Conservation (phyloP, 1,140 invertebrate genomes). For the Drosophila busckii region DNA sequence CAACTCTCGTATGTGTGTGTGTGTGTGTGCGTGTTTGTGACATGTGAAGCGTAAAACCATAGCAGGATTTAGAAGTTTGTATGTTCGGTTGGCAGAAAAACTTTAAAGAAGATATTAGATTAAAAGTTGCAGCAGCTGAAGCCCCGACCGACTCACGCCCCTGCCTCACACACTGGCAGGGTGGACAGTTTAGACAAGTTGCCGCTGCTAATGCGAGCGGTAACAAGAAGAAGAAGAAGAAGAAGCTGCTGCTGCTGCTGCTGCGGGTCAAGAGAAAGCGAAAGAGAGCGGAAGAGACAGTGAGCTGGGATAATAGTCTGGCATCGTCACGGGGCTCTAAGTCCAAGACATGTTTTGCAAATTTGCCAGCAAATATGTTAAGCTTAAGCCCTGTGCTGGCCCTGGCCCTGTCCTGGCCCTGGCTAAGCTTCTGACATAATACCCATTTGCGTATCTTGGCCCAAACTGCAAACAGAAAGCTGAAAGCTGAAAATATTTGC, state of each 20-base stretch:
- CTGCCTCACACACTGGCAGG: too few relatives aligned
- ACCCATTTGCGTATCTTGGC: too few relatives aligned
- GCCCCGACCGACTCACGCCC: too few relatives aligned
- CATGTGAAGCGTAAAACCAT: constrained; percentile 76
- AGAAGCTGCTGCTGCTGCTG: constrained; percentile 27
- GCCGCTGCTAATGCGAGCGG: constrained; percentile 46
- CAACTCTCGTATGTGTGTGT: constrained; percentile 22
- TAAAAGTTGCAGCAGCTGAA: constrained; percentile 63
- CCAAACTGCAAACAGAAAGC: too few relatives aligned
- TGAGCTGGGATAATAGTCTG: neutral
- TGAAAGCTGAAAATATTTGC: constrained; percentile 34
- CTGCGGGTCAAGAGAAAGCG: constrained; percentile 14
- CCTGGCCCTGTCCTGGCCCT: constrained; percentile 4
- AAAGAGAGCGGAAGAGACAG: neutral
- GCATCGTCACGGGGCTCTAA: too few relatives aligned
- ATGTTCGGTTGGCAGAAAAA: constrained; percentile 43
- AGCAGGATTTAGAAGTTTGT: constrained; percentile 75
- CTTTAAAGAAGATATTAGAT: constrained; percentile 57
- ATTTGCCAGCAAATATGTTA: constrained; percentile 60
- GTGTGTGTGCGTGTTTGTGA: constrained; percentile 52
- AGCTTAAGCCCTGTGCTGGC: constrained; percentile 20
- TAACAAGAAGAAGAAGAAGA: too few relatives aligned
- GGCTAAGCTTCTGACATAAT: too few relatives aligned
- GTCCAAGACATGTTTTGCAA: constrained; percentile 58
- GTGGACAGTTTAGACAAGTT: constrained; percentile 70